These are phyloP conservation scores for Masticophis lateralis DNA, from an alignment of 2,797 vertebrate genomes.

Conservation along the genomic window DNA sequence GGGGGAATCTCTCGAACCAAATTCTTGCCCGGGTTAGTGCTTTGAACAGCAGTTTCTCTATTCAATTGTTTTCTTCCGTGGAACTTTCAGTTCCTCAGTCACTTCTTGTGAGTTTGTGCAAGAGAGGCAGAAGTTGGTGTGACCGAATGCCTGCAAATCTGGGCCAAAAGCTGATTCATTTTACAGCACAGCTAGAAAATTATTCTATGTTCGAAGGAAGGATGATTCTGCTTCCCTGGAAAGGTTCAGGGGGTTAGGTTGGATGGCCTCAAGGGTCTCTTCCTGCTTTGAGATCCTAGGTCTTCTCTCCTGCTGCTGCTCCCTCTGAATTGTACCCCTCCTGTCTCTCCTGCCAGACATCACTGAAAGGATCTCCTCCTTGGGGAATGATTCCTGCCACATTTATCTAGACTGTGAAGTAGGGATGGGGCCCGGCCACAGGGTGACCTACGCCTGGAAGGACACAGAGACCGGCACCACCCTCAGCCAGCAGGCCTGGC, in stretches of 20 bases:
- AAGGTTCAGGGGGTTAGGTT: not conserved
- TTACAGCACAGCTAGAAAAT: not conserved
- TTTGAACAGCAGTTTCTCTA: not conserved
- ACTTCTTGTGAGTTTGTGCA: not conserved
- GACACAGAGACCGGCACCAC: accelerated
- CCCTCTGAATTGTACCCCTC: not conserved
- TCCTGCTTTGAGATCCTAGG: not conserved
- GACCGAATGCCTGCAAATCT: not conserved
- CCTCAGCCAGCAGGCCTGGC: accelerated
- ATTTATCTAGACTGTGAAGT: not conserved
- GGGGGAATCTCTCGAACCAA: too few species aligned
- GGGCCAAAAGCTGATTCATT: not conserved
- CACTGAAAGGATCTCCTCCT: accelerated
- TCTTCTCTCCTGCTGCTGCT: too few species aligned
- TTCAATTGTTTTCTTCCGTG: not conserved
- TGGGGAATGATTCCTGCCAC: not conserved
- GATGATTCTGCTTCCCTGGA: too few species aligned
- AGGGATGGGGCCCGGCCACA: accelerated
- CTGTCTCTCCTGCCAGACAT: not conserved
- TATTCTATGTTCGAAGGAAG: not conserved
- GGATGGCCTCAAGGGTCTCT: not conserved
- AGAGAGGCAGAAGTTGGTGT: not conserved
- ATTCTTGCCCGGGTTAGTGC: not conserved
- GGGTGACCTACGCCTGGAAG: not conserved
- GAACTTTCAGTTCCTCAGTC: not conserved